These are phyloP conservation scores for Digitonthophagus gazella DNA, from an alignment of 2,888 invertebrate genomes.

Conservation along the genomic window DNA sequence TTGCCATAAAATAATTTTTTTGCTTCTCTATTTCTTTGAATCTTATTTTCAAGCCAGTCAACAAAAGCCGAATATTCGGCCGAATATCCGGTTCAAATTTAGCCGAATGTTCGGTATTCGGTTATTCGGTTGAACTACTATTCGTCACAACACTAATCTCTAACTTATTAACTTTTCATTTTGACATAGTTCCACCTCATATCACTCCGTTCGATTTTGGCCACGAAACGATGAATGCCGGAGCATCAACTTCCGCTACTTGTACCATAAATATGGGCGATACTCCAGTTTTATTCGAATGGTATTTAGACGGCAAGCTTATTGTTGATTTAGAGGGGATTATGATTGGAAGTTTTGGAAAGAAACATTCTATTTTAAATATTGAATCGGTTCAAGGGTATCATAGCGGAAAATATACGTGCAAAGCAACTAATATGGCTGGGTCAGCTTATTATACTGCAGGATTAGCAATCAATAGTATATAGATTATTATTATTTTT, in stretches of 20 bases:
- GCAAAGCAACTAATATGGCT: constrained; percentile 66
- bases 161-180: no score
- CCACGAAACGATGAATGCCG: constrained; percentile 58
- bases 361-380: constrained; percentile 58
- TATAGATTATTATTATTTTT: constrained; percentile 33
- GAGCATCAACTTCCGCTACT: constrained; percentile 65
- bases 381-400: constrained; percentile 63
- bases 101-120: no score
- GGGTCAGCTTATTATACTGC: constrained; percentile 63
- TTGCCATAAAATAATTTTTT: no score
- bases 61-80: no score
- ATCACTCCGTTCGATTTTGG: constrained; percentile 75
- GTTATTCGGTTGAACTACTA: no score
- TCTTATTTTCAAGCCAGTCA: no score
- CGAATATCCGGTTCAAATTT: no score
- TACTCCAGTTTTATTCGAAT: constrained; percentile 62
- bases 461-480: constrained; percentile 68
- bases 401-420: constrained; percentile 71
- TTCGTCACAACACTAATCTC: no score
- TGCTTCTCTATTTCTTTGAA: no score
- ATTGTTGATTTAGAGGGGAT: constrained; percentile 58
- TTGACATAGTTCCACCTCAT: constrained; percentile 82
- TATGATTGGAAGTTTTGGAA: constrained; percentile 49
- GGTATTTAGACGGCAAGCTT: constrained; percentile 59
- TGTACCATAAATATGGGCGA: constrained; percentile 71